Conservation (phyloP, 2,888 invertebrate species). For the Nebria brevicollis region DNA sequence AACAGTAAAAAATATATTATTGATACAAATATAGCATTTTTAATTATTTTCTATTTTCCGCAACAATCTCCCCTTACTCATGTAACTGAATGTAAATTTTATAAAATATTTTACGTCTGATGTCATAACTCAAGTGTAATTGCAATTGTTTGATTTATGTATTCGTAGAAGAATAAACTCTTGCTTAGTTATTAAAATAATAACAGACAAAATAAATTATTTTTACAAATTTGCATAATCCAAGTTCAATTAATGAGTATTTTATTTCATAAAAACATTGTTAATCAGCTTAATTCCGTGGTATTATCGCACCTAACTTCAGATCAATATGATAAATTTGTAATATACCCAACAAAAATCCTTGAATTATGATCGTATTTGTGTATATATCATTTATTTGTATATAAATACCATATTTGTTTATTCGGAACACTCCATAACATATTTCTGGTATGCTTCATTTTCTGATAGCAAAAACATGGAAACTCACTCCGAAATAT, state of each 20-base stretch:
- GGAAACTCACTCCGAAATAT: neutral
- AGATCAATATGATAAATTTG: neutral
- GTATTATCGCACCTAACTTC: neutral
- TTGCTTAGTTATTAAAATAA: neutral
- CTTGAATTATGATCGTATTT: conserved; percentile 6
- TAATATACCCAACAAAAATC: neutral
- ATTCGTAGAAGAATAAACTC: neutral
- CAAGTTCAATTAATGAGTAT: too few species aligned
- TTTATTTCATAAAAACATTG: too few species aligned
- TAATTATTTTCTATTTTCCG: too few species aligned
- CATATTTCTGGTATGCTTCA: neutral
- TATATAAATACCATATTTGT: neutral
- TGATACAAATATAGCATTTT: too few species aligned
- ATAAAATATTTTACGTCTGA: neutral
- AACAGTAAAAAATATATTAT: too few species aligned
- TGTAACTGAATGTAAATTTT: neutral
- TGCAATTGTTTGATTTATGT: neutral
- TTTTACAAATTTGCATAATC: too few species aligned
- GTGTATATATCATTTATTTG: neutral
- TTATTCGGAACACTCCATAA: neutral
- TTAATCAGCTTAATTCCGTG: neutral
- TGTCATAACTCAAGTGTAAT: neutral
- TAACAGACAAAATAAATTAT: too few species aligned
- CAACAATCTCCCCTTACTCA: too few species aligned
- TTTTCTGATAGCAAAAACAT: neutral